phyloP scores from a whole-genome alignment of 2,888 invertebrate species.

The Argyra leucocephala region DNA sequence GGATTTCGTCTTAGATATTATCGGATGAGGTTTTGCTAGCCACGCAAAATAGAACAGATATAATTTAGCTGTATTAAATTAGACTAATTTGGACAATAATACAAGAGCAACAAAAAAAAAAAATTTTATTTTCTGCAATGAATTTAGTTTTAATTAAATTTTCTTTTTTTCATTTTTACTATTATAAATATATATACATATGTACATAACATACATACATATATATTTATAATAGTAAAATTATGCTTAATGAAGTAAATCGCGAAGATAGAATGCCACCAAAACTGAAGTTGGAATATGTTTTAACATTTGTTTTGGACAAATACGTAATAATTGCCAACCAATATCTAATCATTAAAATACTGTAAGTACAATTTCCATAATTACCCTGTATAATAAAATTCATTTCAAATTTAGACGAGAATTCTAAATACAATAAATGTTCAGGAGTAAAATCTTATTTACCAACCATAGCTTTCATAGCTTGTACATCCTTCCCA shows the following conservation, averaged over 20 bases:
- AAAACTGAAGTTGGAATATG: constrained; percentile 93
- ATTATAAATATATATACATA: neutral
- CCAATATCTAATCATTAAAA: constrained; percentile 99
- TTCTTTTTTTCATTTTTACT: too few relatives aligned
- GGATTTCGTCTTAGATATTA: too few relatives aligned
- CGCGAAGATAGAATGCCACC: constrained; percentile 97
- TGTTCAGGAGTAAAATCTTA: constrained; percentile 98
- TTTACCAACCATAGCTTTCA: constrained; percentile 99
- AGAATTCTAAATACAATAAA: constrained; percentile 94
- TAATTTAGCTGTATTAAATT: too few relatives aligned
- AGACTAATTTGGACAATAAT: too few relatives aligned
- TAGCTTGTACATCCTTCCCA: constrained; percentile 98
- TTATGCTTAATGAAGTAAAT: constrained; percentile 68
- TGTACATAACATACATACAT: neutral
- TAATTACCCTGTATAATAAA: constrained; percentile 98
- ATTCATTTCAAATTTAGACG: constrained; percentile 99
- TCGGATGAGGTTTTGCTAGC: too few relatives aligned
- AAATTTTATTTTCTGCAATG: neutral
- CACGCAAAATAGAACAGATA: too few relatives aligned
- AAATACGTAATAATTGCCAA: constrained; percentile 99
- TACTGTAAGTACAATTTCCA: constrained; percentile 95
- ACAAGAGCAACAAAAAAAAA: too few relatives aligned
- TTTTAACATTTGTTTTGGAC: constrained; percentile 99
- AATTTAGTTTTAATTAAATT: neutral
- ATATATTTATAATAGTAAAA: neutral